Base-by-base conservation (phyloP, 2,797 vertebrate genomes). In the Onychomys leucogaster region DNA sequence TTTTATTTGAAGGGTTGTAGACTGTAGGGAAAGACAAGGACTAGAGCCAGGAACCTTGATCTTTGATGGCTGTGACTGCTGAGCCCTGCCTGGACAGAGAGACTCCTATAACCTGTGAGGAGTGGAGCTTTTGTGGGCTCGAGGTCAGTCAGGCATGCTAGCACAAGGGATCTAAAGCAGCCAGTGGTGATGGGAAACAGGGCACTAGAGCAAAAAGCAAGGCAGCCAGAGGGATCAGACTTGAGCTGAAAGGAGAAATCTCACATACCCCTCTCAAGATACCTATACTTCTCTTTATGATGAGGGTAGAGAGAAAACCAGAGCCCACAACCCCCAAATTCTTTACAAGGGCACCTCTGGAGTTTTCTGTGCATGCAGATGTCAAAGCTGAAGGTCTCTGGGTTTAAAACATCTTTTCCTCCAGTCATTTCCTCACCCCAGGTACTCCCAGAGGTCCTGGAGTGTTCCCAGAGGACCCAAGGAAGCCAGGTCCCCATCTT, bases 91-190 rank as follows among this genome's bases (percentile, higher is more conserved):
- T 16, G 9, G 41, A 23, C 4, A 13, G 5, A 34, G 3, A 37
- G 57, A 25, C 2, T 16, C 14, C 41, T 67, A 57, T 57, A 57
- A 57, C 55, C 2, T 1, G 19, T 34, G 21, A 4, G 0, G 0
- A 3, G 49, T 19, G 97, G 97, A 97, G 94, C 92, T 43, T 97
- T 96, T 96, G 96, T 96, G 94, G 69, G 57, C 94, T 80, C 85
- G 94, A 61, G 7, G 49, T 94, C 82, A 82, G 46, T 90, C 92
- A 83, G 59, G 49, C 57, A 43, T 55, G 13, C 19, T 17, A n/a
- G 37, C 7, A 29, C 8, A 7, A 91, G 14, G 93, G 34, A 73
- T 3, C 69, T n/a, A 75, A 76, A 87, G 16, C 19, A 81, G 55
- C 71, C 83, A 89, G 29, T 41, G 27, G 71, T 75, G 82, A 46